Conservation (phyloP, 1,140 invertebrate genomes). For the Penaeus indicus region DNA sequence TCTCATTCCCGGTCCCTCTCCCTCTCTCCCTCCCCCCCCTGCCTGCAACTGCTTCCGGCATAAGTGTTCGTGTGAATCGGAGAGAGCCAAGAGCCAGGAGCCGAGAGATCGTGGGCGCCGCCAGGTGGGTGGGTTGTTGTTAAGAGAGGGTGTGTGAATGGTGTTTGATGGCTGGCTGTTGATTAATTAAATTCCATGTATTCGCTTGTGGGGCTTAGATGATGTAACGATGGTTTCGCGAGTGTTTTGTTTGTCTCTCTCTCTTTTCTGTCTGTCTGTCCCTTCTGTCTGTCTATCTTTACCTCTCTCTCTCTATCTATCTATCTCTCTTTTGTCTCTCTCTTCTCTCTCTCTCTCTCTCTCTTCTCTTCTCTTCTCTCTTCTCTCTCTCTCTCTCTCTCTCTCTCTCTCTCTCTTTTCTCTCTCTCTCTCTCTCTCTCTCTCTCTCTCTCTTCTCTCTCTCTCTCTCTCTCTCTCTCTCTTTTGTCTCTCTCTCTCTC, state of each 20-base stretch:
- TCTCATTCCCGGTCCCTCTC: background rate
- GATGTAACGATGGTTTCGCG: too few relatives aligned
- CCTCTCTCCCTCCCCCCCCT: background rate
- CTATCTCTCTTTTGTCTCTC: background rate
- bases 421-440: too few relatives aligned
- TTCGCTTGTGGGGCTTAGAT: too few relatives aligned
- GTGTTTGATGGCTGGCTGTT: too few relatives aligned
- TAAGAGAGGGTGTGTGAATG: too few relatives aligned
- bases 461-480: too few relatives aligned
- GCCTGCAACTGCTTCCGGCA: background rate
- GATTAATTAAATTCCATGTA: too few relatives aligned
- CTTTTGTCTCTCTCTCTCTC: background rate
- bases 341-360: background rate
- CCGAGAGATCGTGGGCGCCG: too few relatives aligned
- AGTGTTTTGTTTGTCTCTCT: background rate
- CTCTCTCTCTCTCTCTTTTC: background rate
- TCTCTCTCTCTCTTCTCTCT: too few relatives aligned
- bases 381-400: background rate
- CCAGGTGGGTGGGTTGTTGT: too few relatives aligned
- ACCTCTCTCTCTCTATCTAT: background rate
- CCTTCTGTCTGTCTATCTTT: background rate
- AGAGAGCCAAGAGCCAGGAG: too few relatives aligned
- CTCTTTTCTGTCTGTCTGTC: constrained; percentile 31
- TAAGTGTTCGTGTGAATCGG: background rate
- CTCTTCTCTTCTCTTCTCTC: background rate